Evolutionary conservation across 2,888 invertebrate species (phyloP).

Genomic region (Vandiemenella viatica): DNA sequence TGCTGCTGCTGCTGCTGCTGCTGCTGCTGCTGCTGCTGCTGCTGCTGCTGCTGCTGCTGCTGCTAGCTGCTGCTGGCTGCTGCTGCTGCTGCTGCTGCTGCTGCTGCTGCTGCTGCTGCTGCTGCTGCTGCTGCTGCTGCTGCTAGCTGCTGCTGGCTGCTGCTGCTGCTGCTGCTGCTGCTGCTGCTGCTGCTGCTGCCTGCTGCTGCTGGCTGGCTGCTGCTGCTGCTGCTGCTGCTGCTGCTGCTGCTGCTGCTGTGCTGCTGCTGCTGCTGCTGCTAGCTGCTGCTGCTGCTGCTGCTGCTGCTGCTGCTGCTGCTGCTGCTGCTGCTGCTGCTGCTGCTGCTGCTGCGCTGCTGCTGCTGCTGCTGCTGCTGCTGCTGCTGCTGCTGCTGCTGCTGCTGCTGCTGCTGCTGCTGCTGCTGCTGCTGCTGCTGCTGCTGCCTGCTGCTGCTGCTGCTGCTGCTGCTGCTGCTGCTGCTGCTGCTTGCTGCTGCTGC

Average conservation of each 20-base stretch:
- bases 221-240: conserved; percentile 1
- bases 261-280: no score
- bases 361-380: neutral
- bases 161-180: conserved; percentile 1
- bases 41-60: no score
- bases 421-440: no score
- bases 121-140: no score
- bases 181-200: no score
- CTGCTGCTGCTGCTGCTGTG: no score
- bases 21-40: neutral
- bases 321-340: neutral
- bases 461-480: neutral
- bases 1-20: no score
- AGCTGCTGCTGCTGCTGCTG: neutral
- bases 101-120: neutral
- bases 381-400: neutral
- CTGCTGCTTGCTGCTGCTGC: no score
- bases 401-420: neutral
- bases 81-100: conserved; percentile 1
- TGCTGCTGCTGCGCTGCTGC: no score
- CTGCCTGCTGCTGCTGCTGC: neutral
- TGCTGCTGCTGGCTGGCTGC: neutral
- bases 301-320: neutral
- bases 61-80: no score
- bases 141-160: no score